Conservation (phyloP, 2,797 vertebrate genomes). For the Coranthus polyacanthus region DNA sequence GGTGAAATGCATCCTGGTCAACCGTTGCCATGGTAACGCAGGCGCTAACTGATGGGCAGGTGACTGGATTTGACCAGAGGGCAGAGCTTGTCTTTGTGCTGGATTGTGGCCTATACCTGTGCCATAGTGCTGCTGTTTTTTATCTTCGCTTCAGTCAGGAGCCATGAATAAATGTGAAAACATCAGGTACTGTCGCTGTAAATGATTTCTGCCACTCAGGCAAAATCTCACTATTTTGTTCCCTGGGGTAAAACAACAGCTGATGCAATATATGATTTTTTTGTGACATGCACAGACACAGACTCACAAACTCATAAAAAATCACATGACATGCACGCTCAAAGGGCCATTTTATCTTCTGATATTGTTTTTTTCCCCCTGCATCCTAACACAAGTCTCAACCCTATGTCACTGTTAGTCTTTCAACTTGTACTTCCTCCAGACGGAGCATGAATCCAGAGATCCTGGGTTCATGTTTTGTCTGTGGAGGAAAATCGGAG, state of each 20-base stretch:
- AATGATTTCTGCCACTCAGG: constrained; percentile 8
- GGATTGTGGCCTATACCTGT: constrained; percentile 18
- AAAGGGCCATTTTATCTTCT: background rate
- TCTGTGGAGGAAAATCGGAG: too few relatives aligned
- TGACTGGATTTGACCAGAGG: constrained; percentile 18
- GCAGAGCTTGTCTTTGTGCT: constrained; percentile 17
- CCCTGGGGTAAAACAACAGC: constrained; percentile 3
- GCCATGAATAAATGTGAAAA: background rate
- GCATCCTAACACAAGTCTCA: constrained; percentile 1
- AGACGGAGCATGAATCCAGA: too few relatives aligned
- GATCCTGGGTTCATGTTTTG: too few relatives aligned
- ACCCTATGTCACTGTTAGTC: background rate
- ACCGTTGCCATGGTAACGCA: constrained; percentile 53
- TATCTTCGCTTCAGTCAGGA: constrained; percentile 8
- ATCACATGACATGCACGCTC: background rate
- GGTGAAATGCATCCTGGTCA: constrained; percentile 10
- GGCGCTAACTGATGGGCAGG: constrained; percentile 20
- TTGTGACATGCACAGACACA: background rate
- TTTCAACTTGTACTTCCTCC: background rate
- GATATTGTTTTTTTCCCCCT: background rate
- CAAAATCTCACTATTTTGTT: constrained; percentile 1
- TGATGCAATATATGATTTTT: background rate
- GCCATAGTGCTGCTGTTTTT: background rate
- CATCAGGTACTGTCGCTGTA: constrained; percentile 1
- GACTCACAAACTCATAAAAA: background rate